Conservation (phyloP, 1,140 invertebrate species). For the Rhyzopertha dominica region DNA sequence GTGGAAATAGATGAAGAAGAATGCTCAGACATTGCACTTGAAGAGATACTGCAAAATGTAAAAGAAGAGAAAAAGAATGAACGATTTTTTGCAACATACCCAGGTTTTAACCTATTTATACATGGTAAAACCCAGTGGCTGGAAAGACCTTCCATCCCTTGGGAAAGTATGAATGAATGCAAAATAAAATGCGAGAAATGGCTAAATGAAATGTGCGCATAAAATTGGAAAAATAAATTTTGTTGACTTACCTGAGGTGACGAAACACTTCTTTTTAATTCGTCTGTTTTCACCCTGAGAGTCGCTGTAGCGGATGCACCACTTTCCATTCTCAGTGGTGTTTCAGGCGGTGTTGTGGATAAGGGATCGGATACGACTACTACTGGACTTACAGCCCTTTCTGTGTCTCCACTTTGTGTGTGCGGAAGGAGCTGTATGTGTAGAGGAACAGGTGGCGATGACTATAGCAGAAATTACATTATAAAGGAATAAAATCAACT, state of each 20-base stretch:
- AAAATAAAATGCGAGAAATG: constrained; percentile 35
- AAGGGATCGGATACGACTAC: constrained; percentile 38
- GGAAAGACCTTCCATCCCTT: constrained; percentile 24
- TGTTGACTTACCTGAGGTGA: constrained; percentile 53
- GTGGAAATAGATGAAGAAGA: too few species aligned
- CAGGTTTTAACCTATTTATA: constrained; percentile 25
- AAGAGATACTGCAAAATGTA: too few species aligned
- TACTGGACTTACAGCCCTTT: constrained; percentile 40
- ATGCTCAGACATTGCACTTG: too few species aligned
- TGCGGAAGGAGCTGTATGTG: constrained; percentile 24
- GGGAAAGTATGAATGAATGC: constrained; percentile 27
- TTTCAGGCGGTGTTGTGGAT: constrained; percentile 18
- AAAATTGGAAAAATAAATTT: constrained; percentile 12
- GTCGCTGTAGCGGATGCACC: constrained; percentile 40
- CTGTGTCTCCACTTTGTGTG: constrained; percentile 5
- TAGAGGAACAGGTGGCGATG: constrained; percentile 30
- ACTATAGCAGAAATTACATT: constrained; percentile 4
- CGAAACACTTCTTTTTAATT: constrained; percentile 53
- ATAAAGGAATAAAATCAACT: too few species aligned
- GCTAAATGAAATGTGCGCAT: constrained; percentile 15
- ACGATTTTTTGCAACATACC: too few species aligned
- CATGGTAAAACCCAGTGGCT: constrained; percentile 28
- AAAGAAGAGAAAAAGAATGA: too few species aligned
- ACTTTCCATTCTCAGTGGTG: constrained; percentile 32
- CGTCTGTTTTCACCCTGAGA: constrained; percentile 49